These are phyloP conservation scores for Luperina nickerlii DNA, from an alignment of 2,888 invertebrate genomes.

Conservation along the genomic window DNA sequence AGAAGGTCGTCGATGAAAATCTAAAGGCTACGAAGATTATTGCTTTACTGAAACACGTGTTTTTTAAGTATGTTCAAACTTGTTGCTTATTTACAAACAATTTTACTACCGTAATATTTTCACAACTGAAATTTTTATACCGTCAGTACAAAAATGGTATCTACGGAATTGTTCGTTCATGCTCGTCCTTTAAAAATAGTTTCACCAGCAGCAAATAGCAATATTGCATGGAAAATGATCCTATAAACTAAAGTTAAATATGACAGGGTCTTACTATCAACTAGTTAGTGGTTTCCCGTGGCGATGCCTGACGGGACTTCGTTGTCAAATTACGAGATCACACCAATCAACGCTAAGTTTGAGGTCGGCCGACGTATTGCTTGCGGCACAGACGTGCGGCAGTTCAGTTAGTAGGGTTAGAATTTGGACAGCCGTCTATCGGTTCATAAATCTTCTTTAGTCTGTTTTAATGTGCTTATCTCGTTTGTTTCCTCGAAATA, in stretches of 20 bases:
- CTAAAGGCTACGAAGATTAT: background rate
- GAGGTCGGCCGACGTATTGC: constrained; percentile 17
- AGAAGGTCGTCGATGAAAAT: background rate
- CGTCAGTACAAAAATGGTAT: background rate
- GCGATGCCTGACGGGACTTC: constrained; percentile 39
- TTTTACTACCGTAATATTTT: background rate
- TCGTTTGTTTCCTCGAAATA: background rate
- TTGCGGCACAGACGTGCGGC: constrained; percentile 1
- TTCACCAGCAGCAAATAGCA: background rate
- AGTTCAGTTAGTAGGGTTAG: background rate
- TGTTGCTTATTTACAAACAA: constrained; percentile 21
- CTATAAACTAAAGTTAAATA: constrained; percentile 1
- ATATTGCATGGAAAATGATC: background rate
- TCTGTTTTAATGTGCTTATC: background rate
- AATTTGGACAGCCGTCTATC: constrained; percentile 1
- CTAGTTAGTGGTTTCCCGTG: constrained; percentile 25
- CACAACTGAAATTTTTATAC: background rate
- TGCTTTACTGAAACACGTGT: background rate
- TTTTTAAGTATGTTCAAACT: background rate
- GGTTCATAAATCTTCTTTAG: background rate
- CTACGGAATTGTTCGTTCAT: background rate
- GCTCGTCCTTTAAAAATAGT: background rate
- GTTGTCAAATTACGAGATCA: constrained; percentile 58
- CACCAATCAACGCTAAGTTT: constrained; percentile 36
- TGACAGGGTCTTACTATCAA: constrained; percentile 29